Base-by-base conservation (phyloP, 2,888 invertebrate species). In the Rutpela maculata region DNA sequence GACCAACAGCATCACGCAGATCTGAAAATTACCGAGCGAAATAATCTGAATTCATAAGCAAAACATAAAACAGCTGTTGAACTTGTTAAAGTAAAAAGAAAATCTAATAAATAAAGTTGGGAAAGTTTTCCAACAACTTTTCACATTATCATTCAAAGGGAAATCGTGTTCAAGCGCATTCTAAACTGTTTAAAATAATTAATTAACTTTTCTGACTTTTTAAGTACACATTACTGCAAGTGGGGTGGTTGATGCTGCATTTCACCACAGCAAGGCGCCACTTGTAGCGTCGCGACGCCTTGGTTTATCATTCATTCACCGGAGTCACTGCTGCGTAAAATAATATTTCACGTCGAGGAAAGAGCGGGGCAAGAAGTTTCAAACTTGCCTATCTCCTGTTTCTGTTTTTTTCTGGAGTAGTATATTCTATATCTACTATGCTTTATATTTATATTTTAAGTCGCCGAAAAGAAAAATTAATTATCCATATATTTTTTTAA, bases 191-290 rank as follows among this genome's bases (percentile, higher is more conserved):
- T 88, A 87, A 87, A 87, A 87, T 88, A 89, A 88, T 89, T 89
- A 89, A 89, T 89, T 89, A 88, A 88, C 86, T 88, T 87, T 85
- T 85, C 84, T 81, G 85, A 86, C 85, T 87, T 88, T 87, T 87
- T 87, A 87, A 86, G 86, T 85, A 84, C 84, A 85, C 85, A 83
- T 85, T 82, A 81, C 81, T 78, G 78, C 80, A 70, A 74, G 81
- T 69, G 79, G 80, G 78, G 82, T 74, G 79, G 77, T 62, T 77
- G 82, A 79, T 79, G 80, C 80, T 67, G 67, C 59, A 76, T 76
- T 83, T 75, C 82, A 78, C 84, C 88, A 85, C 84, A 71, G 83
- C 78, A 85, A 82, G 87, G 86, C 89, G 89, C 89, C 88, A 89
- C 88, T 81, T 86, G 87, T 85, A 83, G 88, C 88, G 88, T 88